phyloP scores from a whole-genome alignment of 2,888 invertebrate species.

The Lasioglossum leucozonium region DNA sequence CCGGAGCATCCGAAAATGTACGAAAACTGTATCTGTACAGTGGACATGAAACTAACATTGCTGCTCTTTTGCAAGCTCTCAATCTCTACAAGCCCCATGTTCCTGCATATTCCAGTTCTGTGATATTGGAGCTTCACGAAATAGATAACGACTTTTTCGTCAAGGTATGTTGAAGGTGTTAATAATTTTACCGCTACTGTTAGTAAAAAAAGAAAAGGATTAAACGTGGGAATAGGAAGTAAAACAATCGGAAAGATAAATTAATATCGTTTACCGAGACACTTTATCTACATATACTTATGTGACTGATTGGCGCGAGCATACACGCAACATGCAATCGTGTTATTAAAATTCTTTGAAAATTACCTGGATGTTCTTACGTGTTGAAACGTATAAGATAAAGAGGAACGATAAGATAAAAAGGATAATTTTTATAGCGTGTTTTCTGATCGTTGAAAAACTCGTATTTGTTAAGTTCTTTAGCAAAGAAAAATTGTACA shows the following conservation, averaged over 20 bases:
- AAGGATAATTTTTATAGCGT: background rate
- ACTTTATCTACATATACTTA: background rate
- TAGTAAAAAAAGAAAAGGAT: background rate
- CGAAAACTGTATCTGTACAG: slow-evolving; percentile 86
- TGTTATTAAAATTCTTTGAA: background rate
- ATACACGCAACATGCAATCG: background rate
- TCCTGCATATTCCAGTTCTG: slow-evolving; percentile 86
- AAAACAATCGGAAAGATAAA: background rate
- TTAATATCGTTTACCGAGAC: background rate
- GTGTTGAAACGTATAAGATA: background rate
- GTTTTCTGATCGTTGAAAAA: background rate
- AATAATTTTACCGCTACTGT: background rate
- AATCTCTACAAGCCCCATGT: slow-evolving; percentile 86
- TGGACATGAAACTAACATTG: slow-evolving; percentile 89
- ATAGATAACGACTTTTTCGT: slow-evolving; percentile 82
- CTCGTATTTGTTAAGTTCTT: background rate
- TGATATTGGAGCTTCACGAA: slow-evolving; percentile 86
- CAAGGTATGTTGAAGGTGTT: slow-evolving; percentile 81
- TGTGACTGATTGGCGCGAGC: background rate
- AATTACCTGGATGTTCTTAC: background rate
- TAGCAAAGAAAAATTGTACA: background rate
- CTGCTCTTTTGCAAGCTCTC: slow-evolving; percentile 86
- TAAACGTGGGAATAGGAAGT: background rate
- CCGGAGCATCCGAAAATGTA: slow-evolving; percentile 77
- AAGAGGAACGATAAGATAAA: background rate